phyloP scores from a whole-genome alignment of 2,113 vertebrate species.

The Rhizomys pruinosus region DNA sequence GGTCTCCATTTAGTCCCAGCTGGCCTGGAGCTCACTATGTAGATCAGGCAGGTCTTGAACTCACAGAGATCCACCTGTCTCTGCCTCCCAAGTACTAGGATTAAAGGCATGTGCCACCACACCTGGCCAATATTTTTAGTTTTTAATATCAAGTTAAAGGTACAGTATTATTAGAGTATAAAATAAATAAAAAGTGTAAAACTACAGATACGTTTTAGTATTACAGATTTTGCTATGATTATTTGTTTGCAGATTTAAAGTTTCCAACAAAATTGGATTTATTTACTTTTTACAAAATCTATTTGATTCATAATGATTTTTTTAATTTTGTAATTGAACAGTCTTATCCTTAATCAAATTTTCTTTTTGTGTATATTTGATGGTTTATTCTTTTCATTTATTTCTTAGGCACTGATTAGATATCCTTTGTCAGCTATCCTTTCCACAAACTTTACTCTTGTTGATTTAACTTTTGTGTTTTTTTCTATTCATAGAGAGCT shows the following conservation, averaged over 20 bases:
- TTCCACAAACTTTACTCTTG: not conserved
- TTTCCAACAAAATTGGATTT: conserved; percentile 7
- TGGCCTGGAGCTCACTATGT: no score
- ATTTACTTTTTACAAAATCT: conserved; percentile 32
- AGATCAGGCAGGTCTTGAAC: no score
- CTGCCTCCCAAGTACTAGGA: no score
- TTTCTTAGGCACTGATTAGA: not conserved
- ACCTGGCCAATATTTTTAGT: no score
- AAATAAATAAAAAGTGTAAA: no score
- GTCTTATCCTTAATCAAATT: not conserved
- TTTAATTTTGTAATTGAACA: not conserved
- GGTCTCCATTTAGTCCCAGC: no score
- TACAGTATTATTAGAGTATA: not conserved
- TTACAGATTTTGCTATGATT: not conserved
- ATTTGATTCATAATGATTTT: not conserved
- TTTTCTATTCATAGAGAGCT: not conserved
- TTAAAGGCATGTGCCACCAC: no score
- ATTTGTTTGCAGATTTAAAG: conserved; percentile 17
- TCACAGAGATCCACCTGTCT: no score
- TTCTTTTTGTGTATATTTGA: conserved; percentile 18
- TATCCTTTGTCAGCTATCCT: not conserved
- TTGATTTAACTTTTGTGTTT: not conserved
- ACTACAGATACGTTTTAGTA: not conserved
- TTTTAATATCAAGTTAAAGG: not conserved
- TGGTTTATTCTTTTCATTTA: not conserved